Base-by-base conservation (phyloP, 2,797 vertebrate species). In the Tamandua tetradactyla region DNA sequence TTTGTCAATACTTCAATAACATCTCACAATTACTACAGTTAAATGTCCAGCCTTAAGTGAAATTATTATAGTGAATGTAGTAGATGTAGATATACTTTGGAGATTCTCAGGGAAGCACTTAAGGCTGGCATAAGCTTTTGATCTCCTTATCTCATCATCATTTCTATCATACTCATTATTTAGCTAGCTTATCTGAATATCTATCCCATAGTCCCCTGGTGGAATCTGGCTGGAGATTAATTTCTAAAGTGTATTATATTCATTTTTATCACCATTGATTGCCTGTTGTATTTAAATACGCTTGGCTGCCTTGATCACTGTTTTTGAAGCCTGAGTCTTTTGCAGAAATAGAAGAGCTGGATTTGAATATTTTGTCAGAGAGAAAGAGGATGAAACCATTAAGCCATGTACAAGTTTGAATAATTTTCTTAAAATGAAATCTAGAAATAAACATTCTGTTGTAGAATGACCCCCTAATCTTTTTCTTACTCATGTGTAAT, bases 311-410 rank as follows among this genome's bases (percentile, higher is more conserved):
- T 89, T 86, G 52, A 61, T 71, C 66, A 61, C 83, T 94, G 20
- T 68, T 93, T 94, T 80, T 75, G 32, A 94, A 93, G 49, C 32
- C 64, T 80, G 83, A 42, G 42, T 69, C 68, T 87, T 84, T 75
- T 93, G 27, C 61, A 91, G 87, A 92, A 91, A 72, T 64, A 55
- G 66, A 78, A 55, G 62, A 78, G 52, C 22, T 61, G 4, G 42
- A 69, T 94, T 88, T 86, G 86, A 88, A 68, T 94, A 59, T 83
- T 94, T 95, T 93, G 82, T 92, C 71, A 74, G 69, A 52, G 59
- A 79, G 25, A 66, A 88, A 82, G 80, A 66, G 52, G n/a, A 74
- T 93, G n/a, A 88, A 95, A 86, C 32, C 40, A 55, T 32, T 91
- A 88, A 95, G 30, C 69, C 13, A 11, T 18, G 14, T 87, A 37